Evolutionary conservation across 2,888 invertebrate species (phyloP).

Genomic region (Apotomis turbidana): DNA sequence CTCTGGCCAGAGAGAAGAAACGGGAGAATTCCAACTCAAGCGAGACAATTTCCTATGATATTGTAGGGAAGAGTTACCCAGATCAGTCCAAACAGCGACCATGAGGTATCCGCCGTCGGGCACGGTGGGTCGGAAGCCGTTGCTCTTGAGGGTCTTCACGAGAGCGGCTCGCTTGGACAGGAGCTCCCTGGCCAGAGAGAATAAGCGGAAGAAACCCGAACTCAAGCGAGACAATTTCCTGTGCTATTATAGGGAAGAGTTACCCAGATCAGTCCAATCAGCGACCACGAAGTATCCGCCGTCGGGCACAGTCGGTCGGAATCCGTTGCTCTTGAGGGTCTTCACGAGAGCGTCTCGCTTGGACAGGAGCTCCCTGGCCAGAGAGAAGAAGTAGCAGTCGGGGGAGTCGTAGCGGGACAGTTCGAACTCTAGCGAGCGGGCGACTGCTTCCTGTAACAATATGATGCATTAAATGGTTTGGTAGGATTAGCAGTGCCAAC

Average conservation of each 20-base stretch:
- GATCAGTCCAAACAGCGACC: constrained; percentile 94
- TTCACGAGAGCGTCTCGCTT: constrained; percentile 93
- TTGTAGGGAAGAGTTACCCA: constrained; percentile 77
- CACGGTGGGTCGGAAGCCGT: constrained; percentile 94
- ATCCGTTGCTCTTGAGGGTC: constrained; percentile 90
- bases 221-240: not conserved
- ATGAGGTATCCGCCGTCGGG: constrained; percentile 99
- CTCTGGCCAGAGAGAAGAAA: constrained; percentile 89
- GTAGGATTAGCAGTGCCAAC: no score
- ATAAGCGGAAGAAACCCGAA: constrained; percentile 87
- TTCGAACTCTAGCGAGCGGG: constrained; percentile 94
- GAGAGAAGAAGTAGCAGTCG: constrained; percentile 92
- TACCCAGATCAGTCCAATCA: constrained; percentile 92
- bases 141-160: constrained; percentile 88
- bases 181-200: constrained; percentile 89
- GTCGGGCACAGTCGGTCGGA: constrained; percentile 96
- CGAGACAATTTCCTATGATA: not conserved
- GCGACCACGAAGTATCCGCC: constrained; percentile 99
- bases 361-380: constrained; percentile 88
- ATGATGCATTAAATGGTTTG: not conserved
- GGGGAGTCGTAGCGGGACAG: constrained; percentile 86
- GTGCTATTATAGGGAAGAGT: constrained; percentile 43
- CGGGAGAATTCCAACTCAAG: constrained; percentile 82
- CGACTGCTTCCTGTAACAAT: constrained; percentile 92
- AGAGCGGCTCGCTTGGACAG: constrained; percentile 91